Evolutionary conservation across 2,797 vertebrate species (phyloP).

Genomic region (Melanotaenia parkinsoni): DNA sequence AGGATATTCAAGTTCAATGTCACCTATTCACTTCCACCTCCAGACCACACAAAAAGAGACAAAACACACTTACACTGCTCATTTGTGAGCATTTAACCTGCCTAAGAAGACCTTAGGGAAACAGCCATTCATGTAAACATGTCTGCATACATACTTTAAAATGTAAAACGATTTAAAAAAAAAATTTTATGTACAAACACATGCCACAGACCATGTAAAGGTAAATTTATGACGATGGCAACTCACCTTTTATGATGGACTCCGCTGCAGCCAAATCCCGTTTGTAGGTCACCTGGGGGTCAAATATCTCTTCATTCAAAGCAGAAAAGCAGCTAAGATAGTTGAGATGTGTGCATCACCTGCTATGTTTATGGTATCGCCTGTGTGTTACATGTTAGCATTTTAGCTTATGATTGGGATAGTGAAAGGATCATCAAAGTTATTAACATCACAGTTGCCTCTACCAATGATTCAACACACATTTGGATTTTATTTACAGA

Average conservation of each 20-base stretch:
- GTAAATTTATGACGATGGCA: slow-evolving; percentile 29
- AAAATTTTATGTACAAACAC: background rate
- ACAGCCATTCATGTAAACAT: slow-evolving; percentile 21
- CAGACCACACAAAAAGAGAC: slow-evolving; percentile 31
- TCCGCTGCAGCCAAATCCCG: slow-evolving; percentile 93
- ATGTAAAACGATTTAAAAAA: slow-evolving; percentile 3
- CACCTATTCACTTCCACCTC: slow-evolving; percentile 31
- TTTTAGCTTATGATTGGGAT: background rate
- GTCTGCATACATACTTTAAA: slow-evolving; percentile 7
- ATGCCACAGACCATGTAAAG: slow-evolving; percentile 5
- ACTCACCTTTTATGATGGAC: slow-evolving; percentile 93
- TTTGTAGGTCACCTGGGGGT: slow-evolving; percentile 94
- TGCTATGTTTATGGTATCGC: background rate
- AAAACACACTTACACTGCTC: slow-evolving; percentile 8
- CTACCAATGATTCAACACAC: background rate
- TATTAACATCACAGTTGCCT: background rate
- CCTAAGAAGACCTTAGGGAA: slow-evolving; percentile 13
- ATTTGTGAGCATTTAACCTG: slow-evolving; percentile 26
- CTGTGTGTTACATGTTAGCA: background rate
- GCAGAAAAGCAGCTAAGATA: slow-evolving; percentile 4
- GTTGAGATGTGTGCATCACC: background rate
- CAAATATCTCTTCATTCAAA: slow-evolving; percentile 53
- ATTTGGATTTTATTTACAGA: background rate
- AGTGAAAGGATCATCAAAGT: slow-evolving; percentile 7
- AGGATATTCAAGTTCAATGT: slow-evolving; percentile 28